Evolutionary conservation across 2,797 vertebrate genomes (phyloP), one percentile per base, ranked within the genome.

Genomic region (Artibeus jamaicensis): DNA sequence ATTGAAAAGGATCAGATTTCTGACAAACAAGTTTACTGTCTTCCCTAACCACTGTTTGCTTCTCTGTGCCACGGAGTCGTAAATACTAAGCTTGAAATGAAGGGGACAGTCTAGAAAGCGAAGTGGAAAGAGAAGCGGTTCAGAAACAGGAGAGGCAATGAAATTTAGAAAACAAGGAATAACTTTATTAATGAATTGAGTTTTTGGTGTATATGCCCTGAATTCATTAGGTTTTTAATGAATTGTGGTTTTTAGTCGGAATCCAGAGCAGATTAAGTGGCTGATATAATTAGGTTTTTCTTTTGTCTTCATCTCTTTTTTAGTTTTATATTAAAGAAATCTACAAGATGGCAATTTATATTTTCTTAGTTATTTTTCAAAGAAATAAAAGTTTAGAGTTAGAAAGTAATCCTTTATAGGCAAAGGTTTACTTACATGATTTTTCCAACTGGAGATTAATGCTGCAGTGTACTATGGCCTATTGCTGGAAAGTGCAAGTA

Each of bases 1-100:
- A 98, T 96, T 97, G 94, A 46, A 89, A 97, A 98, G 97, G 98
- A 98, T 99, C 98, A 97, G 32, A 65, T 98, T 98, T 97, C 97
- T 96, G 24, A 62, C 32, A 78, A 77, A 83, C 73, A 84, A 97
- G 74, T 62, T 78, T 53, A 2, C 55, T 96, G 65, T 71, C 90
- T 83, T 93, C 11, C 83, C 48, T 62, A 93, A 71, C 74, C 91
- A 93, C 90, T 93, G 12, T 86, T 94, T 93, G 96, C 89, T 93
- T 89, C 10, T 18, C 67, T 93, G 77, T 67, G 29, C 76, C 15
- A 44, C 71, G 2, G 39, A 76, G 42, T 71, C 93, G 91, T 91
- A 95, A 95, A 91, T 34, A 92, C 74, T 89, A 94, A 96, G 46
- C 93, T 53, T 68, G 88, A 97, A 89, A 78, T 46, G 74, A 59